phyloP scores from a whole-genome alignment of 37 sponge, comb jelly and placozoan species.

The Ephydatia muelleri region DNA sequence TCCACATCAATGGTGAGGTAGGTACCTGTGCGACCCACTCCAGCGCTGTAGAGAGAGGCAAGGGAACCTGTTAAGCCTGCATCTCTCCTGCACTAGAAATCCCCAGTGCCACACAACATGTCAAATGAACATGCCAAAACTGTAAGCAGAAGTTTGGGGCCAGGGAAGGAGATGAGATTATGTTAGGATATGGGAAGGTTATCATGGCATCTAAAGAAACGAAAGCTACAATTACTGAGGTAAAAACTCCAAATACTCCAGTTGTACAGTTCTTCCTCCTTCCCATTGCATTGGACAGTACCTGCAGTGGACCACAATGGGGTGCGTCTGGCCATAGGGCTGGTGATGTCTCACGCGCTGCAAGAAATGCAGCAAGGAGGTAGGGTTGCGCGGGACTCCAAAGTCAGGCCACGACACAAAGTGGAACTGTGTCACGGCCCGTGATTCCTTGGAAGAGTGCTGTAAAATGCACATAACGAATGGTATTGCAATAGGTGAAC shows the following conservation, averaged over 20 bases:
- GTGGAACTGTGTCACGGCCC: slow-evolving; percentile 59
- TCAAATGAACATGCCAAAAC: no score
- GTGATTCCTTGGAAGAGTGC: slow-evolving; percentile 14
- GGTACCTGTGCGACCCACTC: slow-evolving; percentile 95
- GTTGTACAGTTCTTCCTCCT: no score
- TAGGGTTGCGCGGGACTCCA: slow-evolving; percentile 73
- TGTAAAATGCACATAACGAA: slow-evolving; percentile 3
- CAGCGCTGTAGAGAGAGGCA: slow-evolving; percentile 63
- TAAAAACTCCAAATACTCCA: neutral
- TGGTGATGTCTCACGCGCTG: slow-evolving; percentile 32
- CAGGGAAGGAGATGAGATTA: neutral
- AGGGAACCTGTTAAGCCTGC: neutral
- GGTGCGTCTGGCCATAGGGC: slow-evolving; percentile 34
- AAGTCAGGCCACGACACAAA: slow-evolving; percentile 80
- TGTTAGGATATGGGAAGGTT: neutral
- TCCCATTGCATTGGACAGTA: neutral
- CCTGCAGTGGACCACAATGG: slow-evolving; percentile 82
- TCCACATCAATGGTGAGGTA: slow-evolving; percentile 79
- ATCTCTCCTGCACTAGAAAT: no score
- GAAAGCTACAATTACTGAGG: no score
- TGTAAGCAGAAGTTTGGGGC: no score
- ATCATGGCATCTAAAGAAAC: neutral
- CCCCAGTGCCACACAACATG: no score
- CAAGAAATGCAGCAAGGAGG: slow-evolving; percentile 62
- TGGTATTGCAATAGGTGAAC: no score